These are phyloP conservation scores for Zaprionus gabonicus DNA, from an alignment of 1,140 invertebrate species.

Conservation along the genomic window DNA sequence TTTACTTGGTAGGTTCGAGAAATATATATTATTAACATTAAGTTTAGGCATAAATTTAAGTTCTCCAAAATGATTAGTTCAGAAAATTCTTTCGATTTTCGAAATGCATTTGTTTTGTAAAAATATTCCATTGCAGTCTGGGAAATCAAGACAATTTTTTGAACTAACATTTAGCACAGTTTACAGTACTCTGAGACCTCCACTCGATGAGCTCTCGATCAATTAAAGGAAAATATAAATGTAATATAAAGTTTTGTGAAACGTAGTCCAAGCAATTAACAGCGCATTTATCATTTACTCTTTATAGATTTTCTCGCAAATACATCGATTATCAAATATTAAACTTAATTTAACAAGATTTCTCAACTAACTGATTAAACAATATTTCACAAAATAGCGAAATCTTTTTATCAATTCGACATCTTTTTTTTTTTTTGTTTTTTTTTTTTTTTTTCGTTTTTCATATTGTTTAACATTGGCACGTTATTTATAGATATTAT, in stretches of 20 bases:
- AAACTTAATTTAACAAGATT: conserved; percentile 59
- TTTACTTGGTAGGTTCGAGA: conserved; percentile 34
- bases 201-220: background rate
- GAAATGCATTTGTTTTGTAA: conserved; percentile 9
- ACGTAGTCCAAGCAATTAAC: conserved; percentile 26
- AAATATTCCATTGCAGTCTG: background rate
- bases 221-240: conserved; percentile 2
- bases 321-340: conserved; percentile 45
- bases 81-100: conserved; percentile 6
- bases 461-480: conserved; percentile 69
- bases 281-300: conserved; percentile 19
- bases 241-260: conserved; percentile 1
- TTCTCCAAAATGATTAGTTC: conserved; percentile 7
- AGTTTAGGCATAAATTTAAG: conserved; percentile 19
- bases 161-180: background rate
- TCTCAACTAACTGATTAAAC: conserved; percentile 38
- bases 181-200: background rate
- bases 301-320: conserved; percentile 9
- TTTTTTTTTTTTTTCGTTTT: conserved; percentile 44
- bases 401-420: conserved; percentile 33
- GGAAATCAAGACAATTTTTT: conserved; percentile 6
- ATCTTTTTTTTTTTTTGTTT: conserved; percentile 30
- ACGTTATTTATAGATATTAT: conserved; percentile 68
- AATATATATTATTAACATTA: conserved; percentile 20
- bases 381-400: conserved; percentile 55